Base-by-base conservation (phyloP, 2,113 vertebrate genomes). In the Oreotrochilus melanogaster region DNA sequence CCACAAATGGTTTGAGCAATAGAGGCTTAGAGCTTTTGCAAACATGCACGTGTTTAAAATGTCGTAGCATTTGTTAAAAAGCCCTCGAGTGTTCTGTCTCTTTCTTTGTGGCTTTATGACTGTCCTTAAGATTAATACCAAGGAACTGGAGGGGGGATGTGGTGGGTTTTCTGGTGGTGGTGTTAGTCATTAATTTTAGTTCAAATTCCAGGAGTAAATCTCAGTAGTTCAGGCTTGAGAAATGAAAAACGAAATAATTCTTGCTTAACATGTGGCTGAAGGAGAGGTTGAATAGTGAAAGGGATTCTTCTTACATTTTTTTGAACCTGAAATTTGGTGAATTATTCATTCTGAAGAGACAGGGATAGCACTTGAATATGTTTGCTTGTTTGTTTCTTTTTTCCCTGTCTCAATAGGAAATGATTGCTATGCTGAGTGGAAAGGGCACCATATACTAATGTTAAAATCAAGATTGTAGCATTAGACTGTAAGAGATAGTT, bases 1-100 rank as follows among this genome's bases (percentile, higher is more conserved):
- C 96, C 96, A 92, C 96, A 97, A 96, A 93, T 93, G 88, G 86
- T 94, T 94, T 88, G 88, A 89, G 94, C 84, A 94, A 53, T 67
- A 91, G 86, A 86, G 51, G 25, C 73, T 88, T 69, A 72, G 86
- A 70, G 86, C 72, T 92, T 91, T 90, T 96, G 85, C 95, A 88
- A 86, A 92, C 74, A 86, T 0, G 1, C 89, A 72, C 8, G 24
- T 85, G 71, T 95, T 92, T 87, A 94, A 93, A 94, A 89, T 73
- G 96, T 89, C 85, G 96, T 82, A 73, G 89, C 27, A 21, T 93
- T 95, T 93, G 62, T 93, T 95, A 94, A 88, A 95, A 89, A 95
- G 78, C 71, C 47, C 58, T 12, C 35, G 71, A 83, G 78, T 79
- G 86, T 69, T 93, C 85, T 45, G 70, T 82, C 73, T 91, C 45